Evolutionary conservation across 2,113 vertebrate genomes (phyloP), one percentile per base, ranked within the genome.

Genomic region (Formicarius rufipectus): DNA sequence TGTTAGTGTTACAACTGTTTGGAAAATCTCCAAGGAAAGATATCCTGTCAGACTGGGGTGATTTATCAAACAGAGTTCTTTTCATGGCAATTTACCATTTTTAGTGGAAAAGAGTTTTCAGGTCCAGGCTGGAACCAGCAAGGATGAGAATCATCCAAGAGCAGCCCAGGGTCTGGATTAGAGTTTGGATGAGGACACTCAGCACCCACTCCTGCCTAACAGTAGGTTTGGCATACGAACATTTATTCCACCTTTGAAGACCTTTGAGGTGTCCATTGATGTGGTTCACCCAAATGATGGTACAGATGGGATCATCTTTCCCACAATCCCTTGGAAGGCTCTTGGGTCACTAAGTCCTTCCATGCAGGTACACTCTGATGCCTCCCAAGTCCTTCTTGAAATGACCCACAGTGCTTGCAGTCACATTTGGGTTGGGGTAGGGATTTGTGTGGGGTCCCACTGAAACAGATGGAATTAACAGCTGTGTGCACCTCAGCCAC

Each of bases 401-500:
- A 27, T 0, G 3, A 45, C 24, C 23, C 4, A 2, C 45, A 27
- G 81, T 0, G 0, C 64, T 69, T 0, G 0, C 31, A 73, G 73
- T 27, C 40, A 11, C 3, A 0, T 53, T 47, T 5, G 12, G 40
- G 45, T 4, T 2, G 31, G 35, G 37, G 8, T 11, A 18, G 18
- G 15, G 25, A 28, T 13, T 35, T 64, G 24, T 47, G 35, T 30
- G 37, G 14, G 64, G 45, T 67, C 22, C 16, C 1, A 3, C 21
- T 66, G 37, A 25, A 59, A 28, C 5, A 44, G 39, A 23, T 1
- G 4, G 47, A 35, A 33, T 68, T 68, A 66, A 68, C 40, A 31
- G 63, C 16, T 0, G 1, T 4, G 15, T 27, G 39, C 2, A 4
- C 49, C 58, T 85, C 63, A 22, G 5, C 14, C 39, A 24, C 23